These are phyloP conservation scores for Adrianichthys oophorus DNA, from an alignment of 2,797 vertebrate genomes.

Conservation along the genomic window DNA sequence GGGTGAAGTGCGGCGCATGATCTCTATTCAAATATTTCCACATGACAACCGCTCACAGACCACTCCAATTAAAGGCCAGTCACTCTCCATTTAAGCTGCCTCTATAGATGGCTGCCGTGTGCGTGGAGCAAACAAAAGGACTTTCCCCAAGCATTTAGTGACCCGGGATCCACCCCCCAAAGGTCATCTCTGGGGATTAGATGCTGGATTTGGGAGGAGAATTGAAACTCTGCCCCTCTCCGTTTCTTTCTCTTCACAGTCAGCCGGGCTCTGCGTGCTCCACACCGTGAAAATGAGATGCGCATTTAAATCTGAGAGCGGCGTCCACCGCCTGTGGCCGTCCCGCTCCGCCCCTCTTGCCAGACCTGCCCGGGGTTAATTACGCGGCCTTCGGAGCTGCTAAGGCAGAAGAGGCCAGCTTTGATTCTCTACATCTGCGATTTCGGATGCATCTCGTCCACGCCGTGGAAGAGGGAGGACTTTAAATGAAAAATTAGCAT, in stretches of 20 bases:
- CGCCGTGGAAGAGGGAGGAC: conserved; percentile 84
- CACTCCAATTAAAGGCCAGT: conserved; percentile 81
- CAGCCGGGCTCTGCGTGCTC: conserved; percentile 83
- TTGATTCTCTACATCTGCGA: conserved; percentile 95
- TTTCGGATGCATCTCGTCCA: conserved; percentile 85
- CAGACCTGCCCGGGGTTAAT: conserved; percentile 92
- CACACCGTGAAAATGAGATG: conserved; percentile 95
- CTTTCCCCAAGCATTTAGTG: conserved; percentile 77
- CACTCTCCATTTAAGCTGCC: conserved; percentile 74
- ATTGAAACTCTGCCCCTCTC: conserved; percentile 72
- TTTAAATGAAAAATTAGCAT: conserved; percentile 98
- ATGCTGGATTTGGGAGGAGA: conserved; percentile 83
- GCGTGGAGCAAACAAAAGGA: conserved; percentile 87
- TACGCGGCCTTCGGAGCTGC: conserved; percentile 87
- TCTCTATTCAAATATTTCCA: conserved; percentile 86
- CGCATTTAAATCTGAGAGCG: conserved; percentile 90
- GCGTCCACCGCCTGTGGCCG: conserved; percentile 87
- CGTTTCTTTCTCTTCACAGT: conserved; percentile 67
- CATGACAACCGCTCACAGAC: conserved; percentile 82
- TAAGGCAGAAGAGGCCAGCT: conserved; percentile 85
- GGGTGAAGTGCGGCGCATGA: conserved; percentile 79
- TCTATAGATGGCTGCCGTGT: conserved; percentile 70
- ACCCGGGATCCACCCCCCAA: conserved; percentile 78
- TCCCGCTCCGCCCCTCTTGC: conserved; percentile 62
- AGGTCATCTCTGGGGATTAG: conserved; percentile 88